Conservation (phyloP, 2,113 vertebrate genomes). For the Mellivora capensis region DNA sequence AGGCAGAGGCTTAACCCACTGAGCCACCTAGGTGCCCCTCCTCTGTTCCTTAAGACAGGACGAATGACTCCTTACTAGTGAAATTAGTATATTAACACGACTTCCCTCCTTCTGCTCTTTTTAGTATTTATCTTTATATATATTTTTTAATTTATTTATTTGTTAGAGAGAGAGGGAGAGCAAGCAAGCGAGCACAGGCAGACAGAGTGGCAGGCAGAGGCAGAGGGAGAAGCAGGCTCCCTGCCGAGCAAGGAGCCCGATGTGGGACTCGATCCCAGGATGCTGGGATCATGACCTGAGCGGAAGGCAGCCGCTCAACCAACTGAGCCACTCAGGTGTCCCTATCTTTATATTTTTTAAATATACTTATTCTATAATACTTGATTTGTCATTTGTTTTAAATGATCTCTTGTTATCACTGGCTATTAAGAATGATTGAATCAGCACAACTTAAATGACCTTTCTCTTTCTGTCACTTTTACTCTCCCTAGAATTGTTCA, state of each 20-base stretch:
- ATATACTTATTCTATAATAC: background rate
- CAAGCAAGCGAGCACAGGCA: no score
- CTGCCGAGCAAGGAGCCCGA: no score
- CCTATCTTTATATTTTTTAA: background rate
- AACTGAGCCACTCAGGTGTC: no score
- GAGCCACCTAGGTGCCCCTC: background rate
- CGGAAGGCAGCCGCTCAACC: no score
- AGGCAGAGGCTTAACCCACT: no score
- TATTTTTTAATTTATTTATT: background rate
- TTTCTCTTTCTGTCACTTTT: background rate
- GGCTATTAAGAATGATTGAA: background rate
- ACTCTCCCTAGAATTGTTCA: background rate
- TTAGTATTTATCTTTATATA: background rate
- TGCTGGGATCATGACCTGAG: no score
- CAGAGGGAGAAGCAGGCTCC: no score
- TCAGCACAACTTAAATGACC: background rate
- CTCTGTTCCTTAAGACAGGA: background rate
- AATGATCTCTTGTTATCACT: background rate
- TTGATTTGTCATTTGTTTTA: background rate
- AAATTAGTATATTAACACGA: background rate
- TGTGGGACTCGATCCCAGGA: no score
- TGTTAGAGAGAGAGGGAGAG: no score
- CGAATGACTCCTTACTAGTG: background rate
- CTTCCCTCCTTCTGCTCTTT: background rate
- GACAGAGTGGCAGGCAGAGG: no score